Evolutionary conservation across 2,888 invertebrate genomes (phyloP).

Genomic region (Oithona nana): DNA sequence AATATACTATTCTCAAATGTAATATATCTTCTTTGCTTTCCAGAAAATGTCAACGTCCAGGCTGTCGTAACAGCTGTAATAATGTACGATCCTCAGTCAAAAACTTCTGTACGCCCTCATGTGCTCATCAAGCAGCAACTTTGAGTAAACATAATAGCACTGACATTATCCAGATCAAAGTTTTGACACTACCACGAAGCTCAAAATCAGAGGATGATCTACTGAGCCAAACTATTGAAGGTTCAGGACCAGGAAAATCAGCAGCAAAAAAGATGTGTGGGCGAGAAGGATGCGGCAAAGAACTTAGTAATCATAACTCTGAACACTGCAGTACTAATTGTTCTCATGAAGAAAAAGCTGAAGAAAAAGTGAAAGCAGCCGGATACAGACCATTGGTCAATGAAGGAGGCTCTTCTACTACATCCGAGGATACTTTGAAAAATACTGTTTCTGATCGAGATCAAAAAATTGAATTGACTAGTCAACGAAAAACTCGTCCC

Average conservation of each 20-base stretch:
- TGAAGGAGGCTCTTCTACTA: background rate
- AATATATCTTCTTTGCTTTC: no score
- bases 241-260: no score
- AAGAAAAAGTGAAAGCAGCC: background rate
- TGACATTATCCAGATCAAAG: no score
- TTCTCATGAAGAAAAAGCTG: background rate
- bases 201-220: background rate
- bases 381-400: background rate
- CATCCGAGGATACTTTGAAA: background rate
- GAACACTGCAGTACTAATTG: background rate
- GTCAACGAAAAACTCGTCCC: background rate
- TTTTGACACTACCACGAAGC: background rate
- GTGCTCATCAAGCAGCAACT: background rate
- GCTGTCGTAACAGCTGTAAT: background rate
- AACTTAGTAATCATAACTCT: background rate
- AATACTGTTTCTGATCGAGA: background rate
- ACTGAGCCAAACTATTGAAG: background rate
- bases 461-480: background rate
- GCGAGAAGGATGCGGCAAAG: background rate
- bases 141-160: background rate
- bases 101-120: background rate
- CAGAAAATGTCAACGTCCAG: background rate
- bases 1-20: no score
- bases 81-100: background rate
- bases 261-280: background rate